A percentile compares a stretch with the other conserved stretches of the same genome.
Evolutionary conservation across 2,888 invertebrate genomes (phyloP).

Genomic region (Kuschelorhynchus macadamiae): DNA sequence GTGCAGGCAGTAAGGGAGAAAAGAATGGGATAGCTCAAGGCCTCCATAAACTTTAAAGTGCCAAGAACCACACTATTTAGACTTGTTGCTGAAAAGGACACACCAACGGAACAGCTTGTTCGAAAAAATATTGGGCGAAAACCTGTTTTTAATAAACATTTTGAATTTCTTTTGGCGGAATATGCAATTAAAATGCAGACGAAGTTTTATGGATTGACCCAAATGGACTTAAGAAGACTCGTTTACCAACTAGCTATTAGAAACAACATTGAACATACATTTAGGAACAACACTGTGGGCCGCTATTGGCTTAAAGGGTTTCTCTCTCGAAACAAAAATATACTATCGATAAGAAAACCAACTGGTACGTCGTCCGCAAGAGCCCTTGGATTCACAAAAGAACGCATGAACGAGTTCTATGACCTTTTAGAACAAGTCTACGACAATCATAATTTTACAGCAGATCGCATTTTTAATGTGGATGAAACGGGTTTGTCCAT

Average conservation of each 20-base stretch:
- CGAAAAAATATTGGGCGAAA: constrained; percentile 4
- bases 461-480: too few relatives aligned
- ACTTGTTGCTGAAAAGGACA: neutral
- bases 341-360: constrained; percentile 18
- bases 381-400: constrained; percentile 30
- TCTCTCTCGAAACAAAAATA: constrained; percentile 20
- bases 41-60: constrained; percentile 2
- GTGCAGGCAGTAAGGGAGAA: neutral
- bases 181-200: constrained; percentile 8
- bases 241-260: constrained; percentile 27
- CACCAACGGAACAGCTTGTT: neutral
- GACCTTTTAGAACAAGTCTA: constrained; percentile 15
- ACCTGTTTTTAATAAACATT: constrained; percentile 3
- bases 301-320: neutral
- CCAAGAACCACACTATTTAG: constrained; percentile 5
- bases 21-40: neutral
- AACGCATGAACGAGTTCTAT: constrained; percentile 28
- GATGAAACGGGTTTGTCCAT: neutral
- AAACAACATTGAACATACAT: constrained; percentile 27
- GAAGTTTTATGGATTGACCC: neutral
- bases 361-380: constrained; percentile 21
- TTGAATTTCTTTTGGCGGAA: too few relatives aligned
- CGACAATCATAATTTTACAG: constrained; percentile 3
- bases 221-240: neutral
- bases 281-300: constrained; percentile 15